phyloP scores from a whole-genome alignment of 1,140 invertebrate genomes.

The Drosophila rufa region DNA sequence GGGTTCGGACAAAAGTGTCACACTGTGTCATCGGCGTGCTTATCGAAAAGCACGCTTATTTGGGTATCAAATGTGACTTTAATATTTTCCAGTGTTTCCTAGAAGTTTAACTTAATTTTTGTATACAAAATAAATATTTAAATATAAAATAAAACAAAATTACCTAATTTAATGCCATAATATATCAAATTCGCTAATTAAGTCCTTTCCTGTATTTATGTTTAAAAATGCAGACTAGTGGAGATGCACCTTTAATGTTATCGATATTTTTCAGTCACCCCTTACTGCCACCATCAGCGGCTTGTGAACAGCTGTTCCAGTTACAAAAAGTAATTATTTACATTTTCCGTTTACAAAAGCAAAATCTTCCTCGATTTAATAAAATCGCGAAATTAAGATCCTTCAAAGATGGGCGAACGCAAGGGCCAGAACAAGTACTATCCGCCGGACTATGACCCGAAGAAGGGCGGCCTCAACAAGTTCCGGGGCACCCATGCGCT shows the following conservation, averaged over 20 bases:
- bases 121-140: too few relatives aligned
- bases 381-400: background rate
- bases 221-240: background rate
- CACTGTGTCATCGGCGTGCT: background rate
- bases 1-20: conserved; percentile 4
- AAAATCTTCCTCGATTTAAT: background rate
- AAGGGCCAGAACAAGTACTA: conserved; percentile 99
- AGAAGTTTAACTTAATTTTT: too few relatives aligned
- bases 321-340: conserved; percentile 5
- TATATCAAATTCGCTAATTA: too few relatives aligned
- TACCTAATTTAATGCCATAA: too few relatives aligned
- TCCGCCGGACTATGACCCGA: conserved; percentile 99
- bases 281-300: background rate
- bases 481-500: conserved; percentile 98
- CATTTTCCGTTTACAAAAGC: background rate
- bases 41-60: conserved; percentile 3
- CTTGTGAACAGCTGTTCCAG: conserved; percentile 9
- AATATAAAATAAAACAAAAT: too few relatives aligned
- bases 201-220: too few relatives aligned
- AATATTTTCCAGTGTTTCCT: too few relatives aligned
- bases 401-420: conserved; percentile 95
- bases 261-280: background rate
- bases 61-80: background rate
- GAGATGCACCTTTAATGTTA: background rate
- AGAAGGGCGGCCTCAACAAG: conserved; percentile 94